Conservation (phyloP, 2,888 invertebrate genomes). For the Stegana nigrithorax region DNA sequence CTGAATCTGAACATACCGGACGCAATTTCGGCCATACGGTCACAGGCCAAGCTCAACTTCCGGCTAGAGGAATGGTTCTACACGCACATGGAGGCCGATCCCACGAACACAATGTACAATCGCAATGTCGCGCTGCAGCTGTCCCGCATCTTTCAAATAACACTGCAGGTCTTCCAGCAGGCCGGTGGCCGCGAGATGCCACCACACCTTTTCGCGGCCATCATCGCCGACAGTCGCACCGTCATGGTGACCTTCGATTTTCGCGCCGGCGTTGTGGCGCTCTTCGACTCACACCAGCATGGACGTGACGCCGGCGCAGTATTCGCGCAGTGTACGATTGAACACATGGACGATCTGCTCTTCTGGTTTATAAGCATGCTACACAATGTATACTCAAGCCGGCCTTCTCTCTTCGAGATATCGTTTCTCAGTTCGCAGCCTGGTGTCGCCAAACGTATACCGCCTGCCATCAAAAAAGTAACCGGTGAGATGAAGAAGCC, state of each 20-base stretch:
- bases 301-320: slow-evolving; percentile 57
- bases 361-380: slow-evolving; percentile 60
- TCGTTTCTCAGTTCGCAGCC: slow-evolving; percentile 58
- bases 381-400: slow-evolving; percentile 54
- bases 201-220: slow-evolving; percentile 52
- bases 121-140: slow-evolving; percentile 52
- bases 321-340: slow-evolving; percentile 52
- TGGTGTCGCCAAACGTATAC: slow-evolving; percentile 49
- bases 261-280: slow-evolving; percentile 49
- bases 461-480: slow-evolving; percentile 48
- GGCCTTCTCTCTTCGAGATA: slow-evolving; percentile 56
- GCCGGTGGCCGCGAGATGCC: slow-evolving; percentile 34
- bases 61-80: slow-evolving; percentile 62
- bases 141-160: slow-evolving; percentile 53
- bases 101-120: slow-evolving; percentile 46
- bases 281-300: slow-evolving; percentile 63
- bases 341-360: slow-evolving; percentile 50
- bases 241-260: slow-evolving; percentile 59
- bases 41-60: slow-evolving; percentile 54
- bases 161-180: slow-evolving; percentile 51
- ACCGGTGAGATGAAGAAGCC: slow-evolving; percentile 46
- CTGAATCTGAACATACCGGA: slow-evolving; percentile 72
- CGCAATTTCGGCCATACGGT: slow-evolving; percentile 68
- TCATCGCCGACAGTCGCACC: slow-evolving; percentile 62
- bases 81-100: slow-evolving; percentile 59